These are phyloP conservation scores for Spinus pinus DNA, from an alignment of 2,797 vertebrate species.

Conservation along the genomic window DNA sequence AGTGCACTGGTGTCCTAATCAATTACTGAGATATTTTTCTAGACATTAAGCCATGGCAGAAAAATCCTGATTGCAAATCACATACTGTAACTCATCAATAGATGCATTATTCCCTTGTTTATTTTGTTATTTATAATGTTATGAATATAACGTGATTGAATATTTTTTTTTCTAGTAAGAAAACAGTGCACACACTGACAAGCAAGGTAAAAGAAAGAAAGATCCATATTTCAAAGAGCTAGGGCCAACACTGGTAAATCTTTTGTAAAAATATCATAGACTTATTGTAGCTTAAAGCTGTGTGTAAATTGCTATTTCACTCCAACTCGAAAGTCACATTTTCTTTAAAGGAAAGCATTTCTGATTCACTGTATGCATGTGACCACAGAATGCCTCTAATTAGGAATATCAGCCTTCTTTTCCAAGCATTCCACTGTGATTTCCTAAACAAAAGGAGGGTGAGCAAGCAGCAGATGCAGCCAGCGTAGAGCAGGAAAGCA, in stretches of 20 bases:
- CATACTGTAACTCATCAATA: background rate
- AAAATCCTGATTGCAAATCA: slow-evolving; percentile 5
- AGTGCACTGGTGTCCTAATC: background rate
- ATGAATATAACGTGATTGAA: background rate
- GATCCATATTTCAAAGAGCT: slow-evolving; percentile 70
- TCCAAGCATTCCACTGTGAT: background rate
- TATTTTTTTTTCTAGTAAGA: background rate
- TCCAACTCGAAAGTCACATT: background rate
- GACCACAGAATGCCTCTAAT: slow-evolving; percentile 26
- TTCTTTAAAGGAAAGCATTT: slow-evolving; percentile 14
- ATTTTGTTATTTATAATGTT: background rate
- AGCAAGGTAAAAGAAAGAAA: slow-evolving; percentile 50
- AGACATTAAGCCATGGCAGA: slow-evolving; percentile 9
- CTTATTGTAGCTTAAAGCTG: background rate
- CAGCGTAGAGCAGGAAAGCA: background rate
- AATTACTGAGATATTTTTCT: background rate
- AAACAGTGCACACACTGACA: slow-evolving; percentile 62
- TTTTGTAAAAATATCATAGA: background rate
- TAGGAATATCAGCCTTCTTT: slow-evolving; percentile 11
- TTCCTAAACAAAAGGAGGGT: background rate
- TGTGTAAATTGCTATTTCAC: background rate
- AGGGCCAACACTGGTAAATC: slow-evolving; percentile 47
- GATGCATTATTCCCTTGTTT: background rate
- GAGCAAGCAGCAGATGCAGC: slow-evolving; percentile 20
- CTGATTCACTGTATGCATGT: background rate